phyloP scores from a whole-genome alignment of 2,113 vertebrate species.

The Polypterus senegalus region DNA sequence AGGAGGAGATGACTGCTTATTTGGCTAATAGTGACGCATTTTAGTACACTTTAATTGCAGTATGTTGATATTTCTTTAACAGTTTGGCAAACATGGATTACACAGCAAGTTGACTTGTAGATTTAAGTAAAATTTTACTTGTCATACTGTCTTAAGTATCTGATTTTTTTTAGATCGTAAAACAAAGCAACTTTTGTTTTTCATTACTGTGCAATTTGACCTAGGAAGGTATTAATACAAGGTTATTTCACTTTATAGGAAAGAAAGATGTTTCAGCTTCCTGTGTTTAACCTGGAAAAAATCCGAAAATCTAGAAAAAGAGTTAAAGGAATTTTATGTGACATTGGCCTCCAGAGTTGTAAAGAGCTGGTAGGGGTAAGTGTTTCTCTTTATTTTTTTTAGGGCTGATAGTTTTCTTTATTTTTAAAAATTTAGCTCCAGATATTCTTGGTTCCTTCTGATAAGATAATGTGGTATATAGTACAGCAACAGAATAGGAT shows the following conservation, averaged over 20 bases:
- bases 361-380: slow-evolving; percentile 63
- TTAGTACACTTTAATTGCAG: too few species aligned
- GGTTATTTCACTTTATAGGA: slow-evolving; percentile 13
- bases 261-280: slow-evolving; percentile 72
- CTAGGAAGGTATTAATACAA: too few species aligned
- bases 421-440: neutral
- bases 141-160: too few species aligned
- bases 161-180: too few species aligned
- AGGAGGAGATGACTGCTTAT: too few species aligned
- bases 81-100: too few species aligned
- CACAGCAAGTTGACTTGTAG: too few species aligned
- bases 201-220: too few species aligned
- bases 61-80: too few species aligned
- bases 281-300: slow-evolving; percentile 70
- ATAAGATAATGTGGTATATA: neutral
- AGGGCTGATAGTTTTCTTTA: neutral
- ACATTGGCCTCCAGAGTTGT: slow-evolving; percentile 70
- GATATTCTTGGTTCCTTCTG: neutral
- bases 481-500: neutral
- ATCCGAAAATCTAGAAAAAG: slow-evolving; percentile 69
- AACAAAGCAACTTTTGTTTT: too few species aligned
- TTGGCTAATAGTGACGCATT: too few species aligned
- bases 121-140: too few species aligned
- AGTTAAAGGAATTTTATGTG: slow-evolving; percentile 68
- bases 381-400: neutral